Conservation (phyloP, 1,140 invertebrate genomes). For the Drosophila busckii region DNA sequence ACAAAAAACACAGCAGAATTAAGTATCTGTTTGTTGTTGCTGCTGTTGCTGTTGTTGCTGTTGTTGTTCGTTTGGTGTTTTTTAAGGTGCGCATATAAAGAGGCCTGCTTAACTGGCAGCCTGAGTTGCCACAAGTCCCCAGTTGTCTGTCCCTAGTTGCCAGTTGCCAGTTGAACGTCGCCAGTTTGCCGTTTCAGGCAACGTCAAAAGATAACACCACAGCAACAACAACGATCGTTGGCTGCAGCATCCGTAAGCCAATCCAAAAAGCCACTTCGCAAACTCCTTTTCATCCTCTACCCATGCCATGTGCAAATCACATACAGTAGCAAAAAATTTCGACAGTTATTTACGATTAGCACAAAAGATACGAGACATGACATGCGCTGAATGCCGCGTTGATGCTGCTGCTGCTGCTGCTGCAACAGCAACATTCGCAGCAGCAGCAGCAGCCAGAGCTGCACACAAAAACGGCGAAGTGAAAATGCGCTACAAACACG, state of each 20-base stretch:
- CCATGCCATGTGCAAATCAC: constrained; percentile 66
- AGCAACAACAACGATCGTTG: constrained; percentile 19
- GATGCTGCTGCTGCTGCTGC: constrained; percentile 30
- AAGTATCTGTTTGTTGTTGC: constrained; percentile 59
- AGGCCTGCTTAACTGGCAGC: constrained; percentile 59
- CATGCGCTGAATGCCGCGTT: constrained; percentile 57
- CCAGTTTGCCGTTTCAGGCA: constrained; percentile 20
- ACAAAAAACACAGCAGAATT: constrained; percentile 43
- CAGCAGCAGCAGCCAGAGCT: neutral
- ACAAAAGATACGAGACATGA: constrained; percentile 74
- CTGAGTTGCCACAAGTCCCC: constrained; percentile 19
- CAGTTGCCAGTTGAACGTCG: constrained; percentile 1
- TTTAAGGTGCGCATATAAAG: constrained; percentile 70
- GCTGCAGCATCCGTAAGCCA: constrained; percentile 39
- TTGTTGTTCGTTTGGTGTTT: constrained; percentile 15
- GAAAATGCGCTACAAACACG: too few species aligned
- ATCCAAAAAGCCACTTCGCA: constrained; percentile 36
- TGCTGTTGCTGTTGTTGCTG: neutral
- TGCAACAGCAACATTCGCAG: neutral
- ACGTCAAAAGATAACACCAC: constrained; percentile 49
- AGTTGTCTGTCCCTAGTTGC: constrained; percentile 8
- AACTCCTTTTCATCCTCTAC: constrained; percentile 44
- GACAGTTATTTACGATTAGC: constrained; percentile 77
- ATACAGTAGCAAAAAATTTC: constrained; percentile 77
- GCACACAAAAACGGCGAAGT: too few species aligned